phyloP scores from a whole-genome alignment of 2,797 vertebrate genomes.

The Dicrostonyx torquatus region DNA sequence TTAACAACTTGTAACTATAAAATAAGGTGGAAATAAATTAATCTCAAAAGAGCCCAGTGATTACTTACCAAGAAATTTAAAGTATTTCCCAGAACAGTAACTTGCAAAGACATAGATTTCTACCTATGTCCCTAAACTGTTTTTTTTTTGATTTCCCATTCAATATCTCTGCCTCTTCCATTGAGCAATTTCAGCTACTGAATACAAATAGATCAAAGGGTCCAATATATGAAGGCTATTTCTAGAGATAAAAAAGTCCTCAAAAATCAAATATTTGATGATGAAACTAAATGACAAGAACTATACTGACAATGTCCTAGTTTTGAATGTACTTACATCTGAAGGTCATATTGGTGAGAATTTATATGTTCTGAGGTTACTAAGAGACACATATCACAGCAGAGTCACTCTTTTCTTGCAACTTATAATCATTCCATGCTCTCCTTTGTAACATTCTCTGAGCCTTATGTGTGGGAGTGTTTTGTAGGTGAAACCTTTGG shows the following conservation, averaged over 20 bases:
- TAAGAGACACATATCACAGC: background rate
- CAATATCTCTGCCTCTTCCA: background rate
- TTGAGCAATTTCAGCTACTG: background rate
- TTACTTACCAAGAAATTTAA: background rate
- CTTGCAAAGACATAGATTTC: background rate
- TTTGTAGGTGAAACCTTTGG: background rate
- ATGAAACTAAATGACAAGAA: slow-evolving; percentile 25
- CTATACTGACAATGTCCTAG: slow-evolving; percentile 50
- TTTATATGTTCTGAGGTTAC: background rate
- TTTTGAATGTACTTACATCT: background rate
- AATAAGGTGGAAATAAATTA: background rate
- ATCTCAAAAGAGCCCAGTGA: background rate
- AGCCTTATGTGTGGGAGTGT: background rate
- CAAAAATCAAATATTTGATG: slow-evolving; percentile 76
- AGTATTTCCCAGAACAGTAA: background rate
- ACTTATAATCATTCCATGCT: background rate
- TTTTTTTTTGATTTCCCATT: background rate
- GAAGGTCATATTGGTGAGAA: background rate
- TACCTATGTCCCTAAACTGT: too few species aligned
- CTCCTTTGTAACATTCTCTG: background rate
- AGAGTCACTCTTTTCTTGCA: background rate
- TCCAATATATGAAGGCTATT: slow-evolving; percentile 44
- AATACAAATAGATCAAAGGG: background rate
- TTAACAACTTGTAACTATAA: background rate
- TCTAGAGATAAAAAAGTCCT: slow-evolving; percentile 62